Percentiles rank a stretch among this genome's conserved stretches.
phyloP scores from a whole-genome alignment of 2,797 vertebrate genomes.

The Aeoliscus strigatus region DNA sequence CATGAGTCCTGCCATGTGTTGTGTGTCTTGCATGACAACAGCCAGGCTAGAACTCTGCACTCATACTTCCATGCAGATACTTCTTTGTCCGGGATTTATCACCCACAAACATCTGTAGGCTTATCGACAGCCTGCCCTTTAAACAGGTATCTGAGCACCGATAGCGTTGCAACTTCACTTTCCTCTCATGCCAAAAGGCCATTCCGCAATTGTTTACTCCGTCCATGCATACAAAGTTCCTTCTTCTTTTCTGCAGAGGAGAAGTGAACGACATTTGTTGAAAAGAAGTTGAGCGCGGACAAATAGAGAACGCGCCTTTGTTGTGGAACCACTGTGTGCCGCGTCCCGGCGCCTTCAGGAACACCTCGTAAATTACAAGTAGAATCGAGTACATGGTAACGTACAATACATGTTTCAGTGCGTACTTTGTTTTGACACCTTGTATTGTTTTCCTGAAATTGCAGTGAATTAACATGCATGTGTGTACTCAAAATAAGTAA shows the following conservation, averaged over 20 bases:
- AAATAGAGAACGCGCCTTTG: constrained; percentile 63
- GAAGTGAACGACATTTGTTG: constrained; percentile 38
- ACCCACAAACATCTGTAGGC: constrained; percentile 49
- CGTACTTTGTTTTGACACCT: no score
- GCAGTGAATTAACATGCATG: no score
- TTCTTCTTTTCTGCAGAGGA: constrained; percentile 34
- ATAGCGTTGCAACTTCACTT: constrained; percentile 26
- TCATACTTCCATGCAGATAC: background rate
- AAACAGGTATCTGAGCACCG: constrained; percentile 24
- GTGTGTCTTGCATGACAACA: no score
- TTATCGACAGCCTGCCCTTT: constrained; percentile 16
- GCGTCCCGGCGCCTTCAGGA: constrained; percentile 11
- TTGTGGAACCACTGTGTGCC: background rate
- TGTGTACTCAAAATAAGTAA: no score
- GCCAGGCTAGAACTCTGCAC: no score
- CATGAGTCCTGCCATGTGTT: no score
- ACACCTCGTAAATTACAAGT: constrained; percentile 17
- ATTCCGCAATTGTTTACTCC: constrained; percentile 51
- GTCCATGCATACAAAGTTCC: constrained; percentile 36
- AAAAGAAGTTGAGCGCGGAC: constrained; percentile 61
- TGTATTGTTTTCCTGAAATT: no score
- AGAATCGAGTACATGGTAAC: no score
- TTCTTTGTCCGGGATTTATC: constrained; percentile 51
- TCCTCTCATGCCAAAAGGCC: constrained; percentile 22
- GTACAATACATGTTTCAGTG: no score